Evolutionary conservation across 2,888 invertebrate species (phyloP).

Genomic region (Antitype chi): DNA sequence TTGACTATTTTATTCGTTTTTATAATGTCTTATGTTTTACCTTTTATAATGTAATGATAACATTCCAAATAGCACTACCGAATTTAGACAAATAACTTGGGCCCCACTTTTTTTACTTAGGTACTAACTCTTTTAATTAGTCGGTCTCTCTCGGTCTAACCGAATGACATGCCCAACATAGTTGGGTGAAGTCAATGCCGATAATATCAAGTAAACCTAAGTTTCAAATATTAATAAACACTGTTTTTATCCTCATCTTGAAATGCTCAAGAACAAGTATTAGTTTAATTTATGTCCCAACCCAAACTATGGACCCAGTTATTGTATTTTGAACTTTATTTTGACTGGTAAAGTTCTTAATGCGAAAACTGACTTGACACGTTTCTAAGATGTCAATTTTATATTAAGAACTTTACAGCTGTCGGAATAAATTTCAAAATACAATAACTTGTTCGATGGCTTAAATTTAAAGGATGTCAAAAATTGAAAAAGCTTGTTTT

Average conservation of each 20-base stretch:
- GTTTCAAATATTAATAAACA: neutral
- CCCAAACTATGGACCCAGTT: neutral
- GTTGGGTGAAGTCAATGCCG: neutral
- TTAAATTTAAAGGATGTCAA: neutral
- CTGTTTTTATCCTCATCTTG: neutral
- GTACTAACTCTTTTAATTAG: neutral
- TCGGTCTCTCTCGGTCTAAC: constrained; percentile 10
- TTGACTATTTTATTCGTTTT: neutral
- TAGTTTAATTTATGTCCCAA: neutral
- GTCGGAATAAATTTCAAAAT: neutral
- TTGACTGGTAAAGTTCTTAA: neutral
- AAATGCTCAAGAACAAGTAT: constrained; percentile 37
- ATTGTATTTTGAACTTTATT: constrained; percentile 2
- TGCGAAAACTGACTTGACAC: neutral
- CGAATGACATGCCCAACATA: neutral
- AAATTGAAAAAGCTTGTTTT: neutral
- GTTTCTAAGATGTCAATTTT: neutral
- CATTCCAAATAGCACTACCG: constrained; percentile 27
- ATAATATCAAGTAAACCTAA: neutral
- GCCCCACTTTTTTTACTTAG: neutral
- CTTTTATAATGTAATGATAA: constrained; percentile 6
- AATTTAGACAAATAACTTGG: neutral
- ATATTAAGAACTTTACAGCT: neutral
- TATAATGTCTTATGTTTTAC: neutral
- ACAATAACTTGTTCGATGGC: neutral